Conservation (phyloP, 1,140 invertebrate species). For the Fragariocoptes setiger region DNA sequence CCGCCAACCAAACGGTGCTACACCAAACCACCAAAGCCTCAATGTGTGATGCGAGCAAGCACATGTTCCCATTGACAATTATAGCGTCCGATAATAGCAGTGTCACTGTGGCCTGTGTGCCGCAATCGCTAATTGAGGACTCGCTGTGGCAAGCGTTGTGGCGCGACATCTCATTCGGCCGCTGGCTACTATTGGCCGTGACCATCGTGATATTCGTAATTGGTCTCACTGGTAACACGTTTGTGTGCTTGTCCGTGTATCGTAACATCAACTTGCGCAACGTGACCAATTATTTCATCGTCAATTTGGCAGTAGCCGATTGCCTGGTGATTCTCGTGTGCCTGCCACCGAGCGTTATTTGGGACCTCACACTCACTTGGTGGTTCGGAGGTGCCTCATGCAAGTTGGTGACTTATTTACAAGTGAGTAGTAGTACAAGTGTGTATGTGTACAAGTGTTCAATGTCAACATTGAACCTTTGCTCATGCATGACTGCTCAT, state of each 20-base stretch:
- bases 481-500: too few species aligned
- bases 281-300: slow-evolving; percentile 79
- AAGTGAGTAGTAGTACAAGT: slow-evolving; percentile 28
- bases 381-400: slow-evolving; percentile 43
- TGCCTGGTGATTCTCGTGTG: slow-evolving; percentile 71
- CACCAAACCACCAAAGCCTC: too few species aligned
- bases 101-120: too few species aligned
- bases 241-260: slow-evolving; percentile 56
- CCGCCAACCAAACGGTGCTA: too few species aligned
- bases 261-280: slow-evolving; percentile 40
- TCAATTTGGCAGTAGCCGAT: slow-evolving; percentile 69
- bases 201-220: slow-evolving; percentile 55
- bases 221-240: slow-evolving; percentile 51
- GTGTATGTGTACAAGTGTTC: not conserved
- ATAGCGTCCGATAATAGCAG: too few species aligned
- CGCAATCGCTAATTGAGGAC: too few species aligned
- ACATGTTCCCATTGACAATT: too few species aligned
- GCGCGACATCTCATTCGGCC: too few species aligned
- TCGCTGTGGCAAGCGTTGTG: too few species aligned
- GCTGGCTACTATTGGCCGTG: too few species aligned
- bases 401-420: slow-evolving; percentile 48
- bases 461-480: not conserved
- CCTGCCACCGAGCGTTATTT: slow-evolving; percentile 57
- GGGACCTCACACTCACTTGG: slow-evolving; percentile 68
- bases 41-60: too few species aligned